Percentiles rank a stretch among this genome's conserved stretches.
phyloP scores from a whole-genome alignment of 2,888 invertebrate genomes.

The Disparrhopalites patrizii region DNA sequence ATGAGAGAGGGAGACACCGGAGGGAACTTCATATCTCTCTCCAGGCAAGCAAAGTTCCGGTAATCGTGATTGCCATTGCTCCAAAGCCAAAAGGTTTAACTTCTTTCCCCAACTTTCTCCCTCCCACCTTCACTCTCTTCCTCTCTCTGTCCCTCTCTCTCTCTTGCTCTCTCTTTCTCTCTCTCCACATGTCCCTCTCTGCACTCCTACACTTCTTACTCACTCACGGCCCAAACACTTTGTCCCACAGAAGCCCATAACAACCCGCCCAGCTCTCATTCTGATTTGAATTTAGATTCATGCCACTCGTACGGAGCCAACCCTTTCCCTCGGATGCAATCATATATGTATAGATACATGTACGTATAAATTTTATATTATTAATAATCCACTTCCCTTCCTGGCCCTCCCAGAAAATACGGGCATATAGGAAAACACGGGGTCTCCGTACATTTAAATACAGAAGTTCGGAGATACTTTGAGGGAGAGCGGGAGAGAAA shows the following conservation, averaged over 20 bases:
- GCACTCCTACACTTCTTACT: background rate
- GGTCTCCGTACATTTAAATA: no score
- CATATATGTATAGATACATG: no score
- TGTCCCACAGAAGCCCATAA: background rate
- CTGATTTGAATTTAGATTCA: slow-evolving; percentile 10
- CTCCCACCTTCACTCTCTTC: background rate
- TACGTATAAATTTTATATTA: no score
- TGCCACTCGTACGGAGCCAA: no score
- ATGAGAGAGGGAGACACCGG: background rate
- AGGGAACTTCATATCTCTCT: slow-evolving; percentile 11
- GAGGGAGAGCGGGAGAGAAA: background rate
- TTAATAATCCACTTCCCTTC: no score
- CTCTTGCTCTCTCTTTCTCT: background rate
- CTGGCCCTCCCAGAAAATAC: no score
- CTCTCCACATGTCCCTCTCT: background rate
- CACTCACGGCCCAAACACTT: background rate
- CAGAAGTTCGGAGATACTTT: no score
- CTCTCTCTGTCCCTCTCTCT: no score
- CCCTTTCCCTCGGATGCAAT: no score
- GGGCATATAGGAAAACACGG: no score
- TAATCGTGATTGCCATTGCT: slow-evolving; percentile 9
- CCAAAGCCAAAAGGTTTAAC: background rate
- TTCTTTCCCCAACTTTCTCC: slow-evolving; percentile 4
- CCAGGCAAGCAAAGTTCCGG: slow-evolving; percentile 11
- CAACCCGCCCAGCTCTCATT: background rate